Base-by-base conservation (phyloP, 1,140 invertebrate species). In the Cyclina sinensis region DNA sequence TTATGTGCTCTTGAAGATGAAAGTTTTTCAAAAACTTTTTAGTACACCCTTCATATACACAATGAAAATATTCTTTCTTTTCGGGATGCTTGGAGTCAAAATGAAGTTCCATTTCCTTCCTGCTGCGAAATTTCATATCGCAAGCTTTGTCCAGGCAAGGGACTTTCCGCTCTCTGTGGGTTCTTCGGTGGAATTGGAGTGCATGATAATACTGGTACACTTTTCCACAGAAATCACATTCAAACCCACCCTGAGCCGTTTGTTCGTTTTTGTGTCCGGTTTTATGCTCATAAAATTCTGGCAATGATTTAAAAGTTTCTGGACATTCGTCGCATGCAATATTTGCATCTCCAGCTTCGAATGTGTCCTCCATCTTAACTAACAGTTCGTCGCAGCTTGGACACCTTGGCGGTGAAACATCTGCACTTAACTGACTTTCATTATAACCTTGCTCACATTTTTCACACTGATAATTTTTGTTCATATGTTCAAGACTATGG, bases 1-100 rank as follows among this genome's bases (percentile, higher is more conserved):
- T 87, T 57, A 93, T 90, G 65, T 93, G 93, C 59, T 93, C 93
- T 70, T 92, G 89, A 1, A 93, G 81, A 18, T 91, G 89, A 59
- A 90, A 82, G 48, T 92, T 86, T 39, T 90, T 92, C 46, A 82
- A 37, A 62, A 93, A 93, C 32, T 86, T 92, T 59, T 92, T 91
- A 9, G 88, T 88, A 76, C 93, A 93, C 4, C 90, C 89, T 7
- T 92, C 91, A 54, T 91, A 92, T 14, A 91, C 86, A 79, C 92
- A 93, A 35, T 83, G 70, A 59, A 91, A 90, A 43, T 87, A 68
- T 59, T 86, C 79, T 24, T 87, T 68, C 30, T 89, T 80, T 27
- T 89, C 89, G n/a, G 86, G 78, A 68, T 91, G 90, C 14, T 78
- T 82, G 14, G 54, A 68, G 43, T 90, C 74, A 39, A 90, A 88